Percentiles rank a stretch among this genome's conserved stretches.
Conservation (phyloP, 2,113 vertebrate species). For the Limnothrissa miodon region DNA sequence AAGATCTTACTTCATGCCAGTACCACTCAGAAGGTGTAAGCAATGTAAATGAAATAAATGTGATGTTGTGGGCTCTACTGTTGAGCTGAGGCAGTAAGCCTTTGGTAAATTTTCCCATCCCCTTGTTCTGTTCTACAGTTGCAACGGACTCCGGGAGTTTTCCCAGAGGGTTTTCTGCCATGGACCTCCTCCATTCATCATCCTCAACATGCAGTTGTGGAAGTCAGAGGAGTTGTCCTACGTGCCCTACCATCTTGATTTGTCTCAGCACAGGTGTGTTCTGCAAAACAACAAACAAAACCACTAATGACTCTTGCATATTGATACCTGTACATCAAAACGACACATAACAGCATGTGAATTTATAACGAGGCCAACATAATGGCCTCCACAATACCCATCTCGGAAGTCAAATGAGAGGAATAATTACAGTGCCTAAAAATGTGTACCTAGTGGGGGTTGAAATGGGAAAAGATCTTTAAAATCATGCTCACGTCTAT, state of each 20-base stretch:
- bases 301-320: neutral
- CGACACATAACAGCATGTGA: too few species aligned
- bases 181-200: conserved; percentile 83
- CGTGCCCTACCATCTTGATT: conserved; percentile 81
- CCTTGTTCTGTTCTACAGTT: conserved; percentile 59
- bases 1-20: conserved; percentile 36
- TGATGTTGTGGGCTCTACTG: neutral
- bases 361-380: too few species aligned
- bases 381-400: too few species aligned
- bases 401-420: neutral
- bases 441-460: neutral
- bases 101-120: neutral
- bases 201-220: conserved; percentile 90
- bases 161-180: conserved; percentile 82
- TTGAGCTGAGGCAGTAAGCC: neutral
- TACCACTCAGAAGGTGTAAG: neutral
- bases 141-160: conserved; percentile 81
- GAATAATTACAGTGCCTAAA: neutral
- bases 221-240: conserved; percentile 85
- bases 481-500: neutral
- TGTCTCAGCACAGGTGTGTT: conserved; percentile 79
- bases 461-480: neutral
- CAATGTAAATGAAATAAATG: neutral
- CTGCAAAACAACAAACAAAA: neutral
- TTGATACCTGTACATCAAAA: neutral